Evolutionary conservation across 1,140 invertebrate species (phyloP).

Genomic region (Cyrtorhinus lividipennis): DNA sequence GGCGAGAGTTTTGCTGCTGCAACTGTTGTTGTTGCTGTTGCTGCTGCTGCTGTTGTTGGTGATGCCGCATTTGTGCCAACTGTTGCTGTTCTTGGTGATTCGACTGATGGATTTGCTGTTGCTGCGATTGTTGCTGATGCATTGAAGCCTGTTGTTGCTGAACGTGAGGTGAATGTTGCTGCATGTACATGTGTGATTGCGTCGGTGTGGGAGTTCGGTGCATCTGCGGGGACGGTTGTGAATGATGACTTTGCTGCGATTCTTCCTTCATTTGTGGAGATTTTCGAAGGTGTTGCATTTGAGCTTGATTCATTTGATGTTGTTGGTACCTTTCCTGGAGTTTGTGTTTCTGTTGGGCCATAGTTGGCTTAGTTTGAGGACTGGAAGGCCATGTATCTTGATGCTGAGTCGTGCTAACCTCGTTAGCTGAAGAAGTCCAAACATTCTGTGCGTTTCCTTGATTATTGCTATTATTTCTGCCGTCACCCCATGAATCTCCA

Average conservation of each 20-base stretch:
- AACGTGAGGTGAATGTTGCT: slow-evolving; percentile 27
- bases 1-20: slow-evolving; percentile 35
- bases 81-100: slow-evolving; percentile 20
- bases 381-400: slow-evolving; percentile 16
- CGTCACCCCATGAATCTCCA: not conserved
- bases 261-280: slow-evolving; percentile 9
- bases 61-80: slow-evolving; percentile 34
- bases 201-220: slow-evolving; percentile 6
- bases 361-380: slow-evolving; percentile 16
- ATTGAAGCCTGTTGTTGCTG: slow-evolving; percentile 26
- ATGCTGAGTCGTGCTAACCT: slow-evolving; percentile 16
- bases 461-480: not conserved
- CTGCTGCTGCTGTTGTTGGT: slow-evolving; percentile 33
- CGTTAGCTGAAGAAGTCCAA: not conserved
- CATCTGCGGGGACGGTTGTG: slow-evolving; percentile 2
- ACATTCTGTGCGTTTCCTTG: not conserved
- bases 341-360: slow-evolving; percentile 28
- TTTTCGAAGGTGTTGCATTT: slow-evolving; percentile 18
- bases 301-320: slow-evolving; percentile 20
- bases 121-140: slow-evolving; percentile 24
- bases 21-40: slow-evolving; percentile 22
- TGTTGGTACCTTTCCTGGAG: slow-evolving; percentile 28
- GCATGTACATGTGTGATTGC: slow-evolving; percentile 16
- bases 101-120: slow-evolving; percentile 10
- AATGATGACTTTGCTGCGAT: not conserved